phyloP scores from a whole-genome alignment of 23 tunicate species.

The Diplosoma virens region DNA sequence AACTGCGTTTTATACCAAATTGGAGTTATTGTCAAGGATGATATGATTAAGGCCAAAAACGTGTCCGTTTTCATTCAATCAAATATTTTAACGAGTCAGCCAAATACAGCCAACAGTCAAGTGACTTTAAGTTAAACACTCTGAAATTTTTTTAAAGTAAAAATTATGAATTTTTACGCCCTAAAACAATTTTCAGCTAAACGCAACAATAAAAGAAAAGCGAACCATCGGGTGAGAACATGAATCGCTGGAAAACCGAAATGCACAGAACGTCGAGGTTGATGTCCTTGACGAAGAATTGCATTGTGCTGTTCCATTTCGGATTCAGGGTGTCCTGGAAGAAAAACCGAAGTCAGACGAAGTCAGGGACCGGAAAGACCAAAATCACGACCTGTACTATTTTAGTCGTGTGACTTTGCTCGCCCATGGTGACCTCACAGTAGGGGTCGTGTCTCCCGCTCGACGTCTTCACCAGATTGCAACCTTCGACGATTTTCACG shows the following conservation, averaged over 20 bases:
- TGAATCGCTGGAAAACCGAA: slow-evolving; percentile 69
- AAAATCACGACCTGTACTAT: slow-evolving; percentile 60
- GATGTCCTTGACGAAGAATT: slow-evolving; percentile 82
- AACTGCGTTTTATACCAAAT: too few relatives aligned
- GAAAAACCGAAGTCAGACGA: neutral
- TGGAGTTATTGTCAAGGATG: too few relatives aligned
- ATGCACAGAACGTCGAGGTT: slow-evolving; percentile 73
- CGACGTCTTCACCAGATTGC: slow-evolving; percentile 71
- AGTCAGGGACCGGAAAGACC: neutral
- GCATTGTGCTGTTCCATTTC: slow-evolving; percentile 82
- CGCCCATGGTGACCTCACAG: slow-evolving; percentile 95
- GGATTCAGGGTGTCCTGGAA: slow-evolving; percentile 85
- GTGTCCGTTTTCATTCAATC: too few relatives aligned
- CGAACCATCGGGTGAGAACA: slow-evolving; percentile 95
- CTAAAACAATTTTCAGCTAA: too few relatives aligned
- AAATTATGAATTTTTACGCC: too few relatives aligned
- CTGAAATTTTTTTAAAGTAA: too few relatives aligned
- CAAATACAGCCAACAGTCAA: too few relatives aligned
- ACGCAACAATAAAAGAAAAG: too few relatives aligned
- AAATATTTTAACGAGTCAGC: too few relatives aligned
- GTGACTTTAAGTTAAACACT: too few relatives aligned
- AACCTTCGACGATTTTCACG: slow-evolving; percentile 87
- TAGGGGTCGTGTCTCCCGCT: slow-evolving; percentile 77
- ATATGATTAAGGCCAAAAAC: too few relatives aligned
- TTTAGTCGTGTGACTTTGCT: slow-evolving; percentile 82